Base-by-base conservation (phyloP, 1,140 invertebrate genomes). In the Pantala flavescens region DNA sequence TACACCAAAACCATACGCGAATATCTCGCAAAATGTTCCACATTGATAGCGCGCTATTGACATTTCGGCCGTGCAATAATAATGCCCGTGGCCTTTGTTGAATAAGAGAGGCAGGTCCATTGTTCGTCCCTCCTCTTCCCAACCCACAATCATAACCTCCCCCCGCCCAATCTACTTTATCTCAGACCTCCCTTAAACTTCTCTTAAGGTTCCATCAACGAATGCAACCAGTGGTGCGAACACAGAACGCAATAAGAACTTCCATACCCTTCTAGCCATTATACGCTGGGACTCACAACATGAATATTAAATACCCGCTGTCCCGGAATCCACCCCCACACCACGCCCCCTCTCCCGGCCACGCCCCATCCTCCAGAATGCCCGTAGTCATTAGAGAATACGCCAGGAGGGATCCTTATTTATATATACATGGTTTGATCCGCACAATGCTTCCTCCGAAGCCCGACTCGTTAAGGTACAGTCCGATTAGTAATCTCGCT, bases 61-160 rank as follows among this genome's bases (percentile, higher is more conserved):
- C 49, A 63, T 63, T 63, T 21, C 49, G 49, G 16, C 2, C 16
- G 3, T 63, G 49, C 49, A 63, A 63, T 63, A 63, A 63, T 63
- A 63, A 63, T 63, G 2, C n/a, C 16, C 12, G 1, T 63, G 49
- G 3, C n/a, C n/a, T 63, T 16, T 21, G 3, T 63, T 63, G 16
- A 63, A 63, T 63, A 63, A 63, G 49, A 63, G 49, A 63, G n/a
- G 49, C 3, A 63, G 49, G 49, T 63, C 49, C 49, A 63, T 63
- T 63, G 49, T 63, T 63, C 49, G 49, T 9, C 43, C 10, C 16
- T 49, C 9, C 43, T 49, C 43, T 49, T 49, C 43, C 43, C 16
- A 9, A n/a, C n/a, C n/a, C n/a, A 16, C 49, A 63, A 63, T 36
- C 49, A 63, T 7, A 16, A 19, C 43, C 49, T 63, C 49, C 49